Evolutionary conservation across 1,140 invertebrate species (phyloP), one percentile per base, ranked within the genome.

Genomic region (Wasmannia auropunctata): DNA sequence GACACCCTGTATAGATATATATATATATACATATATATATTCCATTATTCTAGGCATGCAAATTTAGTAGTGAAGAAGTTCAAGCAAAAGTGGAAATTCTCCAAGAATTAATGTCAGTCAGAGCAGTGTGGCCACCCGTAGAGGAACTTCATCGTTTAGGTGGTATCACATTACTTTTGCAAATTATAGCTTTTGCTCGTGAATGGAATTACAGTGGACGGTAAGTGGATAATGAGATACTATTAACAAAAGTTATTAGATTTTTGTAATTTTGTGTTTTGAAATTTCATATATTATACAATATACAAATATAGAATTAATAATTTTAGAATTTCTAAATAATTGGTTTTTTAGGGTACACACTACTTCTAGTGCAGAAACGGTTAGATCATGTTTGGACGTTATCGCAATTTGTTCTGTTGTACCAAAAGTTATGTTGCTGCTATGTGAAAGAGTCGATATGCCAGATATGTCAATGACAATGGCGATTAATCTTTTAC

Each of bases 141-240:
- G 97, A 98, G 92, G 96, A 98, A 90, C 96, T 99, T 62, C 93
- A 98, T 83, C 97, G 97, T 91, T 96, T 99, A 3, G 98, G 98
- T 14, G 98, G 98, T 0, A 96, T 99, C 11, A 96, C 97, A 7
- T 95, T 98, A 72, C 95, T 99, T 1, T 95, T 99, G 46, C 97
- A 98, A 94, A 97, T 99, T 1, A 97, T 99, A 72, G 98, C 97
- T 2, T 97, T 98, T 92, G 97, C 98, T 0, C 98, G 98, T 91
- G 98, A 98, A 91, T 99, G 98, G 98, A 98, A 98, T 94, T 99
- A 98, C 92, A 97, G 97, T 86, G 98, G 98, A 85, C 97, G 98
- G 97, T 97, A 94, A 93, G 94, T 89, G 67, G 28, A 77, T 22
- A 19, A 1, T 63, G 56, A 5, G 2, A 65, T 70, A 16, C 2